phyloP scores from a whole-genome alignment of 2,888 invertebrate species.

The Parnassius smintheus region DNA sequence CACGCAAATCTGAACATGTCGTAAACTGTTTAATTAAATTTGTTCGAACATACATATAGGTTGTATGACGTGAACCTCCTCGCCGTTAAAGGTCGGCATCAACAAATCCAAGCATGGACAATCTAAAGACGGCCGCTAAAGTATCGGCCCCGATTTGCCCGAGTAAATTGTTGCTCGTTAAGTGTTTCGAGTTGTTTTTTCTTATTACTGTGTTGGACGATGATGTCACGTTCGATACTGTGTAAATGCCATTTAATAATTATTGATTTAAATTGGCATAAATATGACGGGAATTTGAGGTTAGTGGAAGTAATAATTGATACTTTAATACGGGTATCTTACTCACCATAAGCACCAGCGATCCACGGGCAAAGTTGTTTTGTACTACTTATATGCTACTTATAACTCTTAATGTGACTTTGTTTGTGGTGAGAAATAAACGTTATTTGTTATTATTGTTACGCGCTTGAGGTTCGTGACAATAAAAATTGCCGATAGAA shows the following conservation, averaged over 20 bases:
- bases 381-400: too few species aligned
- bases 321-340: too few species aligned
- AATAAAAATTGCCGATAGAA: too few species aligned
- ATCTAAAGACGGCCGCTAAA: conserved; percentile 8
- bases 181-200: conserved; percentile 8
- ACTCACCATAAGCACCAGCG: too few species aligned
- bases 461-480: too few species aligned
- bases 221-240: conserved; percentile 6
- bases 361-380: too few species aligned
- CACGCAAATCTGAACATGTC: too few species aligned
- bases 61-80: conserved; percentile 14
- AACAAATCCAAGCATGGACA: conserved; percentile 6
- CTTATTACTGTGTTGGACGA: neutral
- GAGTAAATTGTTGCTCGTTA: conserved; percentile 11
- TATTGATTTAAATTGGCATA: neutral
- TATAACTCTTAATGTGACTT: too few species aligned
- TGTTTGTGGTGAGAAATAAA: too few species aligned
- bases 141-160: conserved; percentile 8
- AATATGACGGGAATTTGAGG: neutral
- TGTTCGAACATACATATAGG: neutral
- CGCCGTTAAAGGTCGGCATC: conserved; percentile 9
- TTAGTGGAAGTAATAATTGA: too few species aligned
- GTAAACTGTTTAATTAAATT: neutral
- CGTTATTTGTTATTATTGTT: too few species aligned
- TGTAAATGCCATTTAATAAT: neutral